Evolutionary conservation across 2,797 vertebrate genomes (phyloP).

Genomic region (Hylomyscus alleni): DNA sequence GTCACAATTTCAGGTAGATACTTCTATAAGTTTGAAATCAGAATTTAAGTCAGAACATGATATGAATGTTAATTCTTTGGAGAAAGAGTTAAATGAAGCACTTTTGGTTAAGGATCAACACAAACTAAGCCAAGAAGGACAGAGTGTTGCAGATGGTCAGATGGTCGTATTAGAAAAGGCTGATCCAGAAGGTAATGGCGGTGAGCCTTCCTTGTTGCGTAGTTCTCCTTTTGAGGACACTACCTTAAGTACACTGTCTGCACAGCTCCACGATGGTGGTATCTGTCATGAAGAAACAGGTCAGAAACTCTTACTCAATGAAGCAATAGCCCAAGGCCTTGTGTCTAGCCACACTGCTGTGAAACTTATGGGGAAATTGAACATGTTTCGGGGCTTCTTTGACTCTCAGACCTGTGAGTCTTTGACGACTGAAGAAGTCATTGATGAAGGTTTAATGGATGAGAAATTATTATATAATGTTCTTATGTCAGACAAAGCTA

Average conservation of each 20-base stretch:
- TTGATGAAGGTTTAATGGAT: conserved; percentile 94
- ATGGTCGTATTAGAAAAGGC: conserved; percentile 56
- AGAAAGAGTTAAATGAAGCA: conserved; percentile 51
- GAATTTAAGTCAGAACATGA: conserved; percentile 59
- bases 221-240: conserved; percentile 80
- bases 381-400: conserved; percentile 95
- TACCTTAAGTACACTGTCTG: conserved; percentile 89
- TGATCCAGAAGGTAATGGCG: not conserved
- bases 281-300: conserved; percentile 90
- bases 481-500: conserved; percentile 93
- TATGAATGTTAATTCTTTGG: conserved; percentile 21
- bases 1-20: conserved; percentile 50
- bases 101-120: conserved; percentile 36
- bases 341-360: conserved; percentile 93
- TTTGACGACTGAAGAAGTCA: conserved; percentile 93
- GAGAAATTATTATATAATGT: conserved; percentile 95
- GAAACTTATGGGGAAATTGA: conserved; percentile 93
- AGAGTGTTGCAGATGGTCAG: accelerated
- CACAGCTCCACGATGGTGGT: conserved; percentile 92
- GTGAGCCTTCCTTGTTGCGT: conserved; percentile 39
- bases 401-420: conserved; percentile 91
- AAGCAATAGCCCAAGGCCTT: conserved; percentile 91
- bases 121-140: conserved; percentile 17
- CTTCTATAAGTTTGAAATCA: conserved; percentile 55
- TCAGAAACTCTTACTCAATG: conserved; percentile 92